phyloP scores from a whole-genome alignment of 1,140 invertebrate species.

The Tetranychus cinnabarinus region DNA sequence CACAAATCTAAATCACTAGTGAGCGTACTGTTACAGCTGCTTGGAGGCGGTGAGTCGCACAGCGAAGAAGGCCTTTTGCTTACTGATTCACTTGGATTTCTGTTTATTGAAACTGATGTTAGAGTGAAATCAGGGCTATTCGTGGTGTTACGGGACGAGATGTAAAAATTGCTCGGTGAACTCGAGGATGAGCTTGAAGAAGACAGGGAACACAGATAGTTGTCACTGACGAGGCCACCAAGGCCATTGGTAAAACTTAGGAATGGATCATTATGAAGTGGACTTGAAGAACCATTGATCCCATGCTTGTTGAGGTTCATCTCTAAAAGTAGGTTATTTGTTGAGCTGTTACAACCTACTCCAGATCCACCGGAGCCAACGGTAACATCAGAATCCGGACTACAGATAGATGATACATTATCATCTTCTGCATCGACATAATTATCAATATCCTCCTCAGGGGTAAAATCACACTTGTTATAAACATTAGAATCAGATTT shows the following conservation, averaged over 20 bases:
- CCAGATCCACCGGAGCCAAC: too few species aligned
- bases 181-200: neutral
- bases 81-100: too few species aligned
- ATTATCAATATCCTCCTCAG: too few species aligned
- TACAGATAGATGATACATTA: too few species aligned
- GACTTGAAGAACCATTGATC: too few species aligned
- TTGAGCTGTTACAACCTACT: too few species aligned
- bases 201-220: neutral
- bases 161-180: neutral
- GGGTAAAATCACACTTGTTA: too few species aligned
- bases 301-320: too few species aligned
- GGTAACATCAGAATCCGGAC: too few species aligned
- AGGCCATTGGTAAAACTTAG: neutral
- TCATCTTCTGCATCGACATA: too few species aligned
- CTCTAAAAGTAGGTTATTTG: too few species aligned
- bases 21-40: neutral
- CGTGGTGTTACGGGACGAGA: neutral
- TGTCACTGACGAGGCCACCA: neutral
- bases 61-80: neutral
- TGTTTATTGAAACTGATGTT: neutral
- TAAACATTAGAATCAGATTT: too few species aligned
- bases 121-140: neutral
- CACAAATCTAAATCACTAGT: neutral
- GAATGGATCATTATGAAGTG: neutral
- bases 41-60: conserved; percentile 3